Conservation (phyloP, 2,888 invertebrate species). For the Dicycla oo region DNA sequence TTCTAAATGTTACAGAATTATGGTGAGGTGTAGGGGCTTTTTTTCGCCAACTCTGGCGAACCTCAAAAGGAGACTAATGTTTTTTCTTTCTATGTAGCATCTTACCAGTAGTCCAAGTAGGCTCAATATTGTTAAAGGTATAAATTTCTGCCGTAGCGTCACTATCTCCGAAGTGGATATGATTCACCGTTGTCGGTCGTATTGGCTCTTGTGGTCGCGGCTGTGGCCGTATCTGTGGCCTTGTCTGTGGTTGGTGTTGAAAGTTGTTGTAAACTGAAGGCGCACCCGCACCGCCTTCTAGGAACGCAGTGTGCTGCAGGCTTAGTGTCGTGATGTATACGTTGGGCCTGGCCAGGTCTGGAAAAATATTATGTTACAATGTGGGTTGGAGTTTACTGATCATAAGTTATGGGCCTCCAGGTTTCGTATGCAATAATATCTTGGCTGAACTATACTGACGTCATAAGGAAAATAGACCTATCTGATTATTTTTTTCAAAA, state of each 20-base stretch:
- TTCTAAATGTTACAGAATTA: neutral
- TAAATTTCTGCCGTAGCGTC: slow-evolving; percentile 65
- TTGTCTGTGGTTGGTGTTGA: slow-evolving; percentile 41
- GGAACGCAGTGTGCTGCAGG: slow-evolving; percentile 87
- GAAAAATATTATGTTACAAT: slow-evolving; percentile 45
- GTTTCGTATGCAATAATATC: neutral
- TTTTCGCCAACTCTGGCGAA: neutral
- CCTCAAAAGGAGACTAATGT: neutral
- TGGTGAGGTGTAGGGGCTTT: neutral
- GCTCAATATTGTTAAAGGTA: slow-evolving; percentile 67
- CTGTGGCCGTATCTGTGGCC: slow-evolving; percentile 32
- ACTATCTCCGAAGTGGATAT: slow-evolving; percentile 63
- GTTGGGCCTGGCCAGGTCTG: slow-evolving; percentile 76
- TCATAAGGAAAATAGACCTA: too few species aligned
- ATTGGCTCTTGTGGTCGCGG: slow-evolving; percentile 17
- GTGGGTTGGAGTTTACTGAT: too few species aligned
- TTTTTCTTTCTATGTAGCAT: neutral
- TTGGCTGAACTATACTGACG: too few species aligned
- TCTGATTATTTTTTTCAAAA: too few species aligned
- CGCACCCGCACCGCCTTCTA: slow-evolving; percentile 63
- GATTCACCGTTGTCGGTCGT: slow-evolving; percentile 50
- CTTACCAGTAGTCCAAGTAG: slow-evolving; percentile 64
- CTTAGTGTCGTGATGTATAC: slow-evolving; percentile 85
- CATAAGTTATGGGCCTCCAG: neutral
- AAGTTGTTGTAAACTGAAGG: slow-evolving; percentile 43